Conservation (phyloP, 2,797 vertebrate genomes). For the Nannoperca australis region DNA sequence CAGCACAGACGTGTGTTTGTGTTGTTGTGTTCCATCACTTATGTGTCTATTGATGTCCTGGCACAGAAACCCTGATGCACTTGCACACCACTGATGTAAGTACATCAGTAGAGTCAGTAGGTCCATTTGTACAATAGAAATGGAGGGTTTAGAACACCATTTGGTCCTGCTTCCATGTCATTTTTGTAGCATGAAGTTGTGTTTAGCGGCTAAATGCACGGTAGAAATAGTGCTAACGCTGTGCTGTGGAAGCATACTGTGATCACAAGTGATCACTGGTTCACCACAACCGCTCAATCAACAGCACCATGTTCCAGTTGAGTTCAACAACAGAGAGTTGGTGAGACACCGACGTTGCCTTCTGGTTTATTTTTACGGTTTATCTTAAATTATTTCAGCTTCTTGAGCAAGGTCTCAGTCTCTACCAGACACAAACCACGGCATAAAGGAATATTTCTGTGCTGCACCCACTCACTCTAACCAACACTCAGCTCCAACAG, state of each 20-base stretch:
- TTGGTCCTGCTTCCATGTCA: slow-evolving; percentile 1
- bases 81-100: neutral
- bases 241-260: slow-evolving; percentile 38
- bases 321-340: slow-evolving; percentile 12
- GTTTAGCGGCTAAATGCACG: slow-evolving; percentile 62
- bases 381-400: neutral
- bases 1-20: slow-evolving; percentile 9
- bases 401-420: slow-evolving; percentile 45
- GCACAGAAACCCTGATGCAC: slow-evolving; percentile 25
- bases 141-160: neutral
- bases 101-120: neutral
- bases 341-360: slow-evolving; percentile 34
- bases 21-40: neutral
- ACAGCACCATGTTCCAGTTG: slow-evolving; percentile 8
- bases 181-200: slow-evolving; percentile 11
- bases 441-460: neutral
- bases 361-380: neutral
- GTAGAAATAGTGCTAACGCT: slow-evolving; percentile 6
- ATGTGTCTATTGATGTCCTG: neutral
- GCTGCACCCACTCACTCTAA: slow-evolving; percentile 30
- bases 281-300: slow-evolving; percentile 23
- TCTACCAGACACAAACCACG: slow-evolving; percentile 16
- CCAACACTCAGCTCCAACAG: slow-evolving; percentile 1
- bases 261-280: slow-evolving; percentile 64
- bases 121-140: neutral